Conservation (phyloP, 2,888 invertebrate species). For the Thera obeliscata region DNA sequence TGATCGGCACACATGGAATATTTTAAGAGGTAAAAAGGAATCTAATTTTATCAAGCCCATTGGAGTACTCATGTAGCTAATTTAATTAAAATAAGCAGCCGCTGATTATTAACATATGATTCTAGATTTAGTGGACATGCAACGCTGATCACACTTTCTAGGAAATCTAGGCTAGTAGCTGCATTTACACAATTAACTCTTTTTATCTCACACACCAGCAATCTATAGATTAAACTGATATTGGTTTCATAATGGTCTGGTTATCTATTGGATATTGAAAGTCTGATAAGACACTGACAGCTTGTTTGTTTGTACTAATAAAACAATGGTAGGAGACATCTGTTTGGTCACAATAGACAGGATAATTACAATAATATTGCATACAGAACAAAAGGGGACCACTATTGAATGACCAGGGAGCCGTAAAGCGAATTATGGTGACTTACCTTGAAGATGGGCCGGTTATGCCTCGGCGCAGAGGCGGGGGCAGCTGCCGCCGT, state of each 20-base stretch:
- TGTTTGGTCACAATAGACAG: conserved; percentile 34
- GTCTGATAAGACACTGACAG: conserved; percentile 26
- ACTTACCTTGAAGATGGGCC: conserved; percentile 82
- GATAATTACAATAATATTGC: conserved; percentile 5
- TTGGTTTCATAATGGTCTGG: conserved; percentile 44
- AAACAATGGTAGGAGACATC: conserved; percentile 26
- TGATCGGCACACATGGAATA: too few species aligned
- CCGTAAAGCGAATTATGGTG: conserved; percentile 33
- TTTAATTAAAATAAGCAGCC: conserved; percentile 15
- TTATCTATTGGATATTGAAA: conserved; percentile 48
- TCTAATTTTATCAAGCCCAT: neutral
- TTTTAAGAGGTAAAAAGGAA: too few species aligned
- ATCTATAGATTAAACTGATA: conserved; percentile 43
- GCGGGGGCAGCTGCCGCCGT: conserved; percentile 68
- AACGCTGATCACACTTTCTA: conserved; percentile 62
- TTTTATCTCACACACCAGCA: conserved; percentile 37
- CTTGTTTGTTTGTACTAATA: conserved; percentile 17
- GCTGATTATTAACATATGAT: conserved; percentile 21
- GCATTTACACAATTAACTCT: conserved; percentile 47
- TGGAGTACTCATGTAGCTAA: conserved; percentile 2
- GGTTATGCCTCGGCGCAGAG: conserved; percentile 74
- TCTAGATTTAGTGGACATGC: conserved; percentile 44
- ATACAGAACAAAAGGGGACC: conserved; percentile 8
- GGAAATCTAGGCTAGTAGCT: conserved; percentile 51
- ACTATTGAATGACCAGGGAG: conserved; percentile 48